Percentiles rank a stretch among this genome's conserved stretches.
Conservation (phyloP, 2,113 vertebrate species). For the Prunella fulvescens region DNA sequence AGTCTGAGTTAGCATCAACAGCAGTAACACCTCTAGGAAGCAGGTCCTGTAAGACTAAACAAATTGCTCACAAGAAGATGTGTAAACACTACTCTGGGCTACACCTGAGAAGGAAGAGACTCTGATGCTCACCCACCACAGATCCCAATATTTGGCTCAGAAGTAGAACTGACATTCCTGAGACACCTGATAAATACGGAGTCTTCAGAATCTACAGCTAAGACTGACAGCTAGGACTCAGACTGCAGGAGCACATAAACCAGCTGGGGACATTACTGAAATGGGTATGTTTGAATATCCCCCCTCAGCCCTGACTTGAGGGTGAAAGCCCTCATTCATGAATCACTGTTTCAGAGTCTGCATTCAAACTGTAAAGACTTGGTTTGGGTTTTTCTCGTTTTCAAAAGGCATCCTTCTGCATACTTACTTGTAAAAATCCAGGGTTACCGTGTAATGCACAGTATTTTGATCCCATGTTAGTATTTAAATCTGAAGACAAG, state of each 20-base stretch:
- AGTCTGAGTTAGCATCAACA: not conserved
- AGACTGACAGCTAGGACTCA: not conserved
- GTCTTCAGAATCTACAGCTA: not conserved
- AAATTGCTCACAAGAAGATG: not conserved
- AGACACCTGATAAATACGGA: not conserved
- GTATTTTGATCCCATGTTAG: not conserved
- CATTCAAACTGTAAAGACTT: not conserved
- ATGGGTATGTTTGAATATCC: not conserved
- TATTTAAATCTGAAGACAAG: not conserved
- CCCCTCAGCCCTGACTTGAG: not conserved
- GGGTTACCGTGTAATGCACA: not conserved
- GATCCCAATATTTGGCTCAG: not conserved
- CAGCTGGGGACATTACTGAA: not conserved
- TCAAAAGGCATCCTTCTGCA: not conserved
- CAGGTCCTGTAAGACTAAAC: not conserved
- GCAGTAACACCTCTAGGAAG: not conserved
- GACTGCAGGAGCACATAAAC: not conserved
- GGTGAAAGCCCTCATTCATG: not conserved
- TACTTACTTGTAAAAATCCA: not conserved
- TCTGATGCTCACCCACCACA: accelerated
- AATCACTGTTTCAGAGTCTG: not conserved
- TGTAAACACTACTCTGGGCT: not conserved
- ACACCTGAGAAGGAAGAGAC: not conserved
- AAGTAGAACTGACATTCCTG: not conserved
- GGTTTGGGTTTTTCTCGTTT: not conserved